Percentiles rank a stretch among this genome's conserved stretches.
phyloP scores from a whole-genome alignment of 2,797 vertebrate species.

The Bradypus variegatus region DNA sequence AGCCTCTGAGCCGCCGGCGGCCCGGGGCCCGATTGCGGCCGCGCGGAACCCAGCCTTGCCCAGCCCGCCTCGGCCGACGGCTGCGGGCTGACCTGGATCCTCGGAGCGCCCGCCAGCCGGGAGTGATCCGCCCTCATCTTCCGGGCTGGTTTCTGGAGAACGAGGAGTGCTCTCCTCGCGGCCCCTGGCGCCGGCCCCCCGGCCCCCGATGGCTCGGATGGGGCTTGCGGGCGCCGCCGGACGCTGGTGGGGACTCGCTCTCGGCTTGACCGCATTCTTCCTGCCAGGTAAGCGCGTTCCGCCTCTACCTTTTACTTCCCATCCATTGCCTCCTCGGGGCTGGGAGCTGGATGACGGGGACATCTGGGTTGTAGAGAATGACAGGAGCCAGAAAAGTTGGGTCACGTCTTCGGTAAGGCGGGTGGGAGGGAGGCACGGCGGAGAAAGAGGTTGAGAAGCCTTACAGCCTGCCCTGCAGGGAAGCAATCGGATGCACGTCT shows the following conservation, averaged over 20 bases:
- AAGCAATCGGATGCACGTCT: slow-evolving; percentile 36
- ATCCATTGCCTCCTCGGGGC: background rate
- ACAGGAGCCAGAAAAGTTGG: slow-evolving; percentile 57
- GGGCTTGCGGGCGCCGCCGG: slow-evolving; percentile 67
- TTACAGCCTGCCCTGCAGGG: slow-evolving; percentile 37
- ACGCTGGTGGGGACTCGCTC: slow-evolving; percentile 73
- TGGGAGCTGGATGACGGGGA: slow-evolving; percentile 40
- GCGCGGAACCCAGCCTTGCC: slow-evolving; percentile 38
- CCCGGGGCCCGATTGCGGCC: slow-evolving; percentile 50
- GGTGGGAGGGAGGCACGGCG: background rate
- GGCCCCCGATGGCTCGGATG: slow-evolving; percentile 73
- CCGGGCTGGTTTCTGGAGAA: slow-evolving; percentile 49
- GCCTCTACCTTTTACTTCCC: background rate
- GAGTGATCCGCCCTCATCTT: slow-evolving; percentile 50
- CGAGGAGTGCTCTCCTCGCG: slow-evolving; percentile 56
- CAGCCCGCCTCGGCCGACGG: slow-evolving; percentile 50
- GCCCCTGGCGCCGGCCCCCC: slow-evolving; percentile 48
- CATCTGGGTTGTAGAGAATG: background rate
- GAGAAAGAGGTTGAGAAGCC: slow-evolving; percentile 8
- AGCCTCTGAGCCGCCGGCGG: slow-evolving; percentile 57
- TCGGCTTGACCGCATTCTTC: slow-evolving; percentile 70
- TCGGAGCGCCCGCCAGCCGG: slow-evolving; percentile 26
- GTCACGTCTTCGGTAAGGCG: slow-evolving; percentile 32
- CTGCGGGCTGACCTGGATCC: slow-evolving; percentile 60
- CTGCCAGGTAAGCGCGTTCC: slow-evolving; percentile 71